These are phyloP conservation scores for Catocala sponsa DNA, from an alignment of 2,888 invertebrate species.

Conservation along the genomic window DNA sequence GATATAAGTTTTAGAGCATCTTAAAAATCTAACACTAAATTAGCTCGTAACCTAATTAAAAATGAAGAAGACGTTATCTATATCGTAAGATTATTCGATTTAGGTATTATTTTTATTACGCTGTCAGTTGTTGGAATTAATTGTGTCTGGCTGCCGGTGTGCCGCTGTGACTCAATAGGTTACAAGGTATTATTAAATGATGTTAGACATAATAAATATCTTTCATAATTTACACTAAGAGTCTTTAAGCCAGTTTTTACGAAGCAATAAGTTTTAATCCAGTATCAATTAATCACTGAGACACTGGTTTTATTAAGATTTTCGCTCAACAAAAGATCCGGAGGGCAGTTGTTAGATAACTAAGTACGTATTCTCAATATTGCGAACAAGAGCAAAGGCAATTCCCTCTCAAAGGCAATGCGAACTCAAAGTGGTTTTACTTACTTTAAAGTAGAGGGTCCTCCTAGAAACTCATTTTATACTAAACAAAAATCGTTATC, in stretches of 20 bases:
- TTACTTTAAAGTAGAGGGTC: slow-evolving; percentile 25
- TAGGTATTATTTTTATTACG: too few species aligned
- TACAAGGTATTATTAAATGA: too few species aligned
- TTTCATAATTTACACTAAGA: too few species aligned
- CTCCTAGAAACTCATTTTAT: slow-evolving; percentile 38
- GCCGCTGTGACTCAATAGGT: too few species aligned
- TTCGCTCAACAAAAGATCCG: slow-evolving; percentile 15
- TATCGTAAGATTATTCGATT: too few species aligned
- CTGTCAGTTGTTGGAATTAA: too few species aligned
- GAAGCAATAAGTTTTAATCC: slow-evolving; percentile 3
- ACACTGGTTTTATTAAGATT: slow-evolving; percentile 17
- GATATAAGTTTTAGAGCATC: too few species aligned
- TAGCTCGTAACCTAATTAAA: too few species aligned
- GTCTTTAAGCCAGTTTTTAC: not conserved
- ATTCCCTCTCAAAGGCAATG: slow-evolving; percentile 29
- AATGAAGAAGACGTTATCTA: too few species aligned
- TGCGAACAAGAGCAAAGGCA: slow-evolving; percentile 20
- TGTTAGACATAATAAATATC: too few species aligned
- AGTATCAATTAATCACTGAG: slow-evolving; percentile 15
- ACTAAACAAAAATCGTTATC: slow-evolving; percentile 42
- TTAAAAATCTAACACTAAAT: too few species aligned
- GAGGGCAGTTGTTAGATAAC: slow-evolving; percentile 21
- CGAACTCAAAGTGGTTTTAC: slow-evolving; percentile 43
- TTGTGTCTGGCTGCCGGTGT: too few species aligned
- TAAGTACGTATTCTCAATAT: slow-evolving; percentile 25